Evolutionary conservation across 2,113 vertebrate species (phyloP).

Genomic region (Astatotilapia flaviijosephi): DNA sequence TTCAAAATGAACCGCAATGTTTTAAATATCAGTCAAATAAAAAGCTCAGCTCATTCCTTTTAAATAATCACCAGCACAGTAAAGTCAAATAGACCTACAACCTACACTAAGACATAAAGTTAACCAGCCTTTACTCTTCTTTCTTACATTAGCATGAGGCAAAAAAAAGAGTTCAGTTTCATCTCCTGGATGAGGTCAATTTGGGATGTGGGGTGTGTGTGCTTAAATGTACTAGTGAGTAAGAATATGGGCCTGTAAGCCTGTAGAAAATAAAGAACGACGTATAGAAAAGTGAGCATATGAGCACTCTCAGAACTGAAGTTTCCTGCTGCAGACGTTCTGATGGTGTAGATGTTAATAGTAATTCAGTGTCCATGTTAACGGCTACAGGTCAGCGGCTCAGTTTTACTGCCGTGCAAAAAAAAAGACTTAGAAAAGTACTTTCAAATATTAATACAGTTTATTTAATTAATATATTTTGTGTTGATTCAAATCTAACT

Average conservation of each 20-base stretch:
- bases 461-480: neutral
- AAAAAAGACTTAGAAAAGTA: neutral
- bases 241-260: neutral
- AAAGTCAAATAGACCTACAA: neutral
- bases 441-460: neutral
- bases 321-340: neutral
- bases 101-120: neutral
- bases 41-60: neutral
- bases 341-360: neutral
- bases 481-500: neutral
- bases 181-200: neutral
- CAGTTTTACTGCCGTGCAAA: neutral
- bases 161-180: neutral
- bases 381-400: neutral
- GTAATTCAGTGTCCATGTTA: neutral
- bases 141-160: neutral
- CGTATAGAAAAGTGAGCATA: fast-evolving
- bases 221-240: neutral
- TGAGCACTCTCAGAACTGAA: neutral
- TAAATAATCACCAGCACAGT: neutral
- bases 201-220: neutral
- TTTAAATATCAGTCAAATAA: neutral
- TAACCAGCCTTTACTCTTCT: neutral
- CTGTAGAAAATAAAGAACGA: neutral
- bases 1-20: neutral